A percentile compares a stretch with the other conserved stretches of the same genome.
Evolutionary conservation across 2,113 vertebrate species (phyloP).

Genomic region (Morone saxatilis): DNA sequence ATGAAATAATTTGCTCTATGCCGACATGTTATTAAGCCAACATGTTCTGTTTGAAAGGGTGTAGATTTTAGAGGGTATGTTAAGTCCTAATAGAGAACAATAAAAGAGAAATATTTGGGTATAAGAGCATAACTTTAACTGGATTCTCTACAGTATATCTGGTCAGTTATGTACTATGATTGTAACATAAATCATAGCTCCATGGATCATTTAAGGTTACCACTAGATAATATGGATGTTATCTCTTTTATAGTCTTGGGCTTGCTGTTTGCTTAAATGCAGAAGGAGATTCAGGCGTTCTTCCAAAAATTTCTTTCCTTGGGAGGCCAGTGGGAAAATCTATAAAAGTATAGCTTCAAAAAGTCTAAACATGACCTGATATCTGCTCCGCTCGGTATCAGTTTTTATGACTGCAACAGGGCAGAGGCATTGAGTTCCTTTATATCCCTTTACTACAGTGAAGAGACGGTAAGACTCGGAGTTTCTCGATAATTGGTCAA

Average conservation of each 20-base stretch:
- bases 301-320: slow-evolving; percentile 54
- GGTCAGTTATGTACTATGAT: slow-evolving; percentile 19
- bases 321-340: slow-evolving; percentile 58
- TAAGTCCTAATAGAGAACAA: slow-evolving; percentile 9
- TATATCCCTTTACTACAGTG: slow-evolving; percentile 70
- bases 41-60: slow-evolving; percentile 7
- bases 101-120: slow-evolving; percentile 10
- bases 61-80: slow-evolving; percentile 25
- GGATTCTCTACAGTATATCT: slow-evolving; percentile 23
- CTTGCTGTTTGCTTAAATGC: slow-evolving; percentile 51
- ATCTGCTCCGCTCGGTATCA: slow-evolving; percentile 65
- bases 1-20: neutral
- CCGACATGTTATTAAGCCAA: slow-evolving; percentile 7
- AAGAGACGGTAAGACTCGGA: slow-evolving; percentile 53
- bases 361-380: slow-evolving; percentile 63
- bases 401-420: slow-evolving; percentile 72
- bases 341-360: slow-evolving; percentile 72
- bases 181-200: slow-evolving; percentile 43
- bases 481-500: slow-evolving; percentile 64
- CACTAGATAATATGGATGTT: slow-evolving; percentile 51
- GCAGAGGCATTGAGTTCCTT: slow-evolving; percentile 71
- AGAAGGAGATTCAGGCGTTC: slow-evolving; percentile 19
- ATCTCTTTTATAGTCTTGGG: slow-evolving; percentile 58
- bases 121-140: slow-evolving; percentile 16
- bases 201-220: slow-evolving; percentile 64